Conservation (phyloP, 2,797 vertebrate genomes). For the Pseudochirops cupreus region DNA sequence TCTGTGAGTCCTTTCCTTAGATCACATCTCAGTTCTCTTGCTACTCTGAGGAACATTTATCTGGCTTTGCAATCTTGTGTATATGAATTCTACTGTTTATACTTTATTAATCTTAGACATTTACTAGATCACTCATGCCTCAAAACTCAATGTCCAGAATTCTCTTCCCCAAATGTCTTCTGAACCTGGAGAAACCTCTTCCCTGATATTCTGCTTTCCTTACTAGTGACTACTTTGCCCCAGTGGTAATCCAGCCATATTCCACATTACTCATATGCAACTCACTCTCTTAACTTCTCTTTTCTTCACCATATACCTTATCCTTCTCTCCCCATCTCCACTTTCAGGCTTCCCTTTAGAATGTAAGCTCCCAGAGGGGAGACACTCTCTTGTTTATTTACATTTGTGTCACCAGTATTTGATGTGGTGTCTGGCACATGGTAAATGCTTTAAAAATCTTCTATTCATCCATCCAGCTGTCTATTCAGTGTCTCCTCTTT, state of each 20-base stretch:
- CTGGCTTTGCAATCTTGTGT: not conserved
- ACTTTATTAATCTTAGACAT: not conserved
- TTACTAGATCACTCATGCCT: not conserved
- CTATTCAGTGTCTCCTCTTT: not conserved
- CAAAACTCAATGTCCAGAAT: not conserved
- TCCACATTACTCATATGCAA: not conserved
- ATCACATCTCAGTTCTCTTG: not conserved
- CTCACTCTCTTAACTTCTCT: not conserved
- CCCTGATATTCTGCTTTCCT: not conserved
- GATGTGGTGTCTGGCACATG: not conserved
- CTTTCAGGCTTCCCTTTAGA: not conserved
- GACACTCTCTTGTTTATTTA: not conserved
- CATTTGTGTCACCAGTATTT: not conserved
- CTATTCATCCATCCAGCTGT: not conserved
- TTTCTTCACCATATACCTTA: not conserved
- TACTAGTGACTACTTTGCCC: not conserved
- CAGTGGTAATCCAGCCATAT: not conserved
- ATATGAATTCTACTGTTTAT: conserved; percentile 11
- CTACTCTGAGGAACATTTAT: not conserved
- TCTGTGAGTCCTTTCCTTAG: not conserved
- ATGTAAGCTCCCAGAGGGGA: not conserved
- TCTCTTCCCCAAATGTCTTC: not conserved
- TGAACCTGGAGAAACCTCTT: not conserved
- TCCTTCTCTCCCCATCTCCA: not conserved
- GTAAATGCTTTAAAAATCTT: not conserved